A percentile compares a stretch with the other conserved stretches of the same genome.
These are phyloP conservation scores for Lathronympha strigana DNA, from an alignment of 2,888 invertebrate genomes.

Conservation along the genomic window DNA sequence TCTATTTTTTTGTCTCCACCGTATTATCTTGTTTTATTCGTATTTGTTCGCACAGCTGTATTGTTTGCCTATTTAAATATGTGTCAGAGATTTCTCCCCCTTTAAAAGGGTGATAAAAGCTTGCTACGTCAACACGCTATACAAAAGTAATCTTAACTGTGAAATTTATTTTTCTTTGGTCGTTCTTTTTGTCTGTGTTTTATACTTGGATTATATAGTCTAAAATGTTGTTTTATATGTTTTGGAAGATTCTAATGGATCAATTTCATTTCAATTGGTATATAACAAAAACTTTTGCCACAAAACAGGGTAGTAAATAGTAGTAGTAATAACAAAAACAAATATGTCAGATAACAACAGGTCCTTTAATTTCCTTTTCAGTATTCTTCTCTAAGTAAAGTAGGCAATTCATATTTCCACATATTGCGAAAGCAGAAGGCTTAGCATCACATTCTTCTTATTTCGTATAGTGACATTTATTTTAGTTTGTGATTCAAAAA, in stretches of 20 bases:
- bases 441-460: too few relatives aligned
- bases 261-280: too few relatives aligned
- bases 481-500: not conserved
- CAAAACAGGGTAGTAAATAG: too few relatives aligned
- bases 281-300: too few relatives aligned
- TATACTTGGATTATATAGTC: slow-evolving; percentile 3
- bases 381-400: too few relatives aligned
- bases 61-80: slow-evolving; percentile 82
- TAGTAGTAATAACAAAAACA: too few relatives aligned
- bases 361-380: too few relatives aligned
- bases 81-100: slow-evolving; percentile 78
- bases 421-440: too few relatives aligned
- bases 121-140: slow-evolving; percentile 76
- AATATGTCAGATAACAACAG: too few relatives aligned
- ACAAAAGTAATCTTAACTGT: slow-evolving; percentile 79
- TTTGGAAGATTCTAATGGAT: too few relatives aligned
- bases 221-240: not conserved
- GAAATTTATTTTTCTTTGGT: slow-evolving; percentile 51
- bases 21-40: slow-evolving; percentile 59
- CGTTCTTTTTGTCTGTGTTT: slow-evolving; percentile 48
- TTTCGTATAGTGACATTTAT: too few relatives aligned
- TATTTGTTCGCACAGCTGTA: slow-evolving; percentile 66
- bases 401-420: too few relatives aligned
- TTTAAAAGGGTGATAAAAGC: slow-evolving; percentile 81
- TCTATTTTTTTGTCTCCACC: slow-evolving; percentile 41